Percentiles rank a stretch among this genome's conserved stretches.
Conservation (phyloP, 1,140 invertebrate genomes). For the Rhynchophorus ferrugineus region DNA sequence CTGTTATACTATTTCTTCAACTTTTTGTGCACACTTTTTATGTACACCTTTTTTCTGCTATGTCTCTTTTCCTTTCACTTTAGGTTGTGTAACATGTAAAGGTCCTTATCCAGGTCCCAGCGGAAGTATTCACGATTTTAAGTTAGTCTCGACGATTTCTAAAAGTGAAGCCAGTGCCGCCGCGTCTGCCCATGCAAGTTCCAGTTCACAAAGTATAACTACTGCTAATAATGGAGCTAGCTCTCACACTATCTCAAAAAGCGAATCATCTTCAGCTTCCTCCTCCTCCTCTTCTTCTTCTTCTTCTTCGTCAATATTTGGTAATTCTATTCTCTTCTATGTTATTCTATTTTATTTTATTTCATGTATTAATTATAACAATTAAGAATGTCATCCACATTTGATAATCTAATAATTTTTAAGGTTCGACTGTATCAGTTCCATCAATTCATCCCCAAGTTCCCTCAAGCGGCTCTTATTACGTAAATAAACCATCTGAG, state of each 20-base stretch:
- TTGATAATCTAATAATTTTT: not conserved
- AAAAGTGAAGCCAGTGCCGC: not conserved
- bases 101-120: constrained; percentile 27
- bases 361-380: too few species aligned
- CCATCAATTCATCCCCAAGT: constrained; percentile 15
- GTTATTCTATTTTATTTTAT: too few species aligned
- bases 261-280: not conserved
- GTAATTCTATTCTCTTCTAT: too few species aligned
- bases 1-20: too few species aligned
- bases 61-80: not conserved
- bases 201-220: not conserved
- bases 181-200: not conserved
- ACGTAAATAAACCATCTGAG: constrained; percentile 14
- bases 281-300: too few species aligned
- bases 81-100: constrained; percentile 14
- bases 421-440: not conserved
- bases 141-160: constrained; percentile 3
- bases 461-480: constrained; percentile 14
- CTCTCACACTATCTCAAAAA: not conserved
- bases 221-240: not conserved
- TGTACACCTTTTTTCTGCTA: too few species aligned
- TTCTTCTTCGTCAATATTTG: too few species aligned
- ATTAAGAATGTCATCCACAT: too few species aligned
- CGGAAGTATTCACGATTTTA: constrained; percentile 27
- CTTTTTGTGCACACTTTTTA: too few species aligned